Base-by-base conservation (phyloP, 1,140 invertebrate species). In the Lanistes nyassanus region DNA sequence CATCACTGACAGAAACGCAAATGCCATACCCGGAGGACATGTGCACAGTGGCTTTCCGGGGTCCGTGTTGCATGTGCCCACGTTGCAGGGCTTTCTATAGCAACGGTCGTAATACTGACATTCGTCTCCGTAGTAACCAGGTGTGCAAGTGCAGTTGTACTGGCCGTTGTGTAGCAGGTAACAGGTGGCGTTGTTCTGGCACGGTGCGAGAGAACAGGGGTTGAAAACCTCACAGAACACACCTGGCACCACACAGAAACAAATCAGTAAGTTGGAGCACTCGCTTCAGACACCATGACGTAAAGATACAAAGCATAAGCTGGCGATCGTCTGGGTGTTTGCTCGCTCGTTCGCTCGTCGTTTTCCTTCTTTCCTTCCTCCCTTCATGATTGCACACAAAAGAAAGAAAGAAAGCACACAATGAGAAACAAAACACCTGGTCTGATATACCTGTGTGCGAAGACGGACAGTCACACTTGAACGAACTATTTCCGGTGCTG, bases 381-480 rank as follows among this genome's bases (percentile, higher is more conserved):
- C n/a, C n/a, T n/a, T n/a, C n/a, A 31, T 16, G 31, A 62, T 31
- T 11, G 11, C 26, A 62, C 11, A 26, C 26, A 62, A 6, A 62
- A 23, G n/a, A 23, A 62, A 7, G 6, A 26, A 62, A 31, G 42
- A 2, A 47, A 47, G 19, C 5, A 9, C 5, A 47, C 19, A 47
- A 47, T 13, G 13, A 42, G 13, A 47, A 47, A 16, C 42, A 47
- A 16, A 16, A 0, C 19, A 47, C 42, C 5, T 47, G 9, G 19
- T 9, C 42, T 74, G 94, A 93, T 26, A 55, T 71, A 9, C 85
- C 85, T 11, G 56, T 78, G 53, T 74, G 79, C 16, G 76, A 75
- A 1, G 85, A 96, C 93, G 95, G 94, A 85, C 97, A 98, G 23
- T 94, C 95, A 87, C 97, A 98, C 9, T 95, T 94, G 65, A 77